Base-by-base conservation (phyloP, 2,888 invertebrate species). In the Linnaemya vulpina region DNA sequence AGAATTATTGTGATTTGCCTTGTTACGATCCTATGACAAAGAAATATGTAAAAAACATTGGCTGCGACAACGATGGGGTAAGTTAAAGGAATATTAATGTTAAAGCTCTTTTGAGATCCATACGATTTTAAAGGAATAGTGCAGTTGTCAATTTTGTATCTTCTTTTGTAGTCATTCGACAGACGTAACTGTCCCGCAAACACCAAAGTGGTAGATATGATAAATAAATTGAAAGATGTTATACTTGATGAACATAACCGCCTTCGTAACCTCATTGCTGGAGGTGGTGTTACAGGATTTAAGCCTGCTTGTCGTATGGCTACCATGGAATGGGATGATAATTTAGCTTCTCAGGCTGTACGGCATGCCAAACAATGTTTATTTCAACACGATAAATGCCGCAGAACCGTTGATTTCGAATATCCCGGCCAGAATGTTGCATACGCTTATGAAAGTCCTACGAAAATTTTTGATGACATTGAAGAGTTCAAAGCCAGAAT, bases 381-480 rank as follows among this genome's bases (percentile, higher is more conserved):
- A 22, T 88, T 89, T 87, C 11, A 20, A 0, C 90, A 89, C 71
- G 90, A 91, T 13, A 38, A 30, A 0, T 91, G 91, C 74, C 90
- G 60, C 86, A 89, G 88, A 13, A 91, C 90, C 30, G 30, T 85
- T 0, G 63, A 53, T 15, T 91, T 88, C 62, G 20, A 63, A 2
- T 88, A 83, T 75, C 78, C 90, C 10, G 91, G 91, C 0, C 91
- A 91, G 82, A 91, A 91, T 77, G 78, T 91, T 35, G 90, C 88
- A 13, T 3, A 84, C n/a, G n/a, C n/a, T n/a, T n/a, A n/a, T n/a
- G 0, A 15, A 5, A 0, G 7, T 43, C 5, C 30, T 9, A 9
- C 20, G 22, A 25, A 11, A 8, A 0, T 1, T 11, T 0, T 22
- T 11, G 11, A 73, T 43, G 5, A 22, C 5, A 67, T 4, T 82